Percentiles rank a stretch among this genome's conserved stretches.
Conservation (phyloP, 2,113 vertebrate genomes). For the Chionomys nivalis region DNA sequence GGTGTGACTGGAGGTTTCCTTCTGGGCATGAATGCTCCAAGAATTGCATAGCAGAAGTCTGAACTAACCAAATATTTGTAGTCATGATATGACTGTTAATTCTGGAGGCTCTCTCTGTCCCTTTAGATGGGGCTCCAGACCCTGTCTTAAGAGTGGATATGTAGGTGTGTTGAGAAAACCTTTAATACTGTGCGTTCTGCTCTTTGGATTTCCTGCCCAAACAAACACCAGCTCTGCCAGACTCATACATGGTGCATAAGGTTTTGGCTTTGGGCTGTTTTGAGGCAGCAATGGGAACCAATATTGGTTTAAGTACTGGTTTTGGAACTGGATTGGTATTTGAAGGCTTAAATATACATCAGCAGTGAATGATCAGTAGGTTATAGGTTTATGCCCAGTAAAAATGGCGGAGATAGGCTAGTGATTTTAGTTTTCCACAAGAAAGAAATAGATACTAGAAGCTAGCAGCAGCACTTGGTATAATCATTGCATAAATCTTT, state of each 20-base stretch:
- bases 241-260: slow-evolving; percentile 92
- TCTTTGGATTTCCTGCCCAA: slow-evolving; percentile 94
- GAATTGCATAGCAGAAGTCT: not conserved
- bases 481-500: slow-evolving; percentile 94
- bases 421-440: slow-evolving; percentile 92
- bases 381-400: slow-evolving; percentile 93
- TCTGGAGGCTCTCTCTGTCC: not conserved
- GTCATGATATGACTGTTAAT: not conserved
- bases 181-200: slow-evolving; percentile 88
- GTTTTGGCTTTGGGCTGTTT: slow-evolving; percentile 94
- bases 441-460: slow-evolving; percentile 92
- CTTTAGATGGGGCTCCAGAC: not conserved
- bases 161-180: slow-evolving; percentile 92
- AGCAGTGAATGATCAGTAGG: slow-evolving; percentile 89
- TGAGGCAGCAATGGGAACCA: slow-evolving; percentile 87
- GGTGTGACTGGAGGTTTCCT: not conserved
- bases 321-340: slow-evolving; percentile 92
- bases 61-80: not conserved
- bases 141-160: slow-evolving; percentile 86
- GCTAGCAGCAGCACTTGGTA: slow-evolving; percentile 94
- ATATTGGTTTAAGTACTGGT: slow-evolving; percentile 90
- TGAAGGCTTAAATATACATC: slow-evolving; percentile 92
- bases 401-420: slow-evolving; percentile 94
- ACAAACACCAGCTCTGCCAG: slow-evolving; percentile 89
- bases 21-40: not conserved